phyloP scores from a whole-genome alignment of 2,797 vertebrate species.

The Chlorospingus flavigularis region DNA sequence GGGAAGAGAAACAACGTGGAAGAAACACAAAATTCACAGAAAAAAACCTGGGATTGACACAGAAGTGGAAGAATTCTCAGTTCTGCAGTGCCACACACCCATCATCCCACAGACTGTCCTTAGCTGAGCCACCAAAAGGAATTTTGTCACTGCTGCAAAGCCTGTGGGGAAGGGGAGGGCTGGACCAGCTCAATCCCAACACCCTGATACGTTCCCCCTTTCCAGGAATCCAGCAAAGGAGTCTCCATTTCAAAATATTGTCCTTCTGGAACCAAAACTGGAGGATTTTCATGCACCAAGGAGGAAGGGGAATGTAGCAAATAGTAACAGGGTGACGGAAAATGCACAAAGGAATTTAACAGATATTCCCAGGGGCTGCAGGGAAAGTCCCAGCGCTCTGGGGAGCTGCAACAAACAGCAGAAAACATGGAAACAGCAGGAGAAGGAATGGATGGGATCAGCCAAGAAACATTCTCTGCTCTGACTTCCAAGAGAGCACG shows the following conservation, averaged over 20 bases:
- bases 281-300: neutral
- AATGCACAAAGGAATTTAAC: neutral
- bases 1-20: neutral
- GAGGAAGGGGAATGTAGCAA: neutral
- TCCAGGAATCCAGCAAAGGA: neutral
- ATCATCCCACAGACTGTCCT: rapidly evolving
- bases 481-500: rapidly evolving
- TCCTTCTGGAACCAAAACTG: neutral
- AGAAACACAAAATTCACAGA: neutral
- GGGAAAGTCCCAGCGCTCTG: neutral
- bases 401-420: neutral
- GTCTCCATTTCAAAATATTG: too few relatives aligned
- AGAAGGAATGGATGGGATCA: neutral
- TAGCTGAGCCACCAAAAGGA: neutral
- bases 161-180: neutral
- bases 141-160: neutral
- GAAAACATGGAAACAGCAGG: neutral
- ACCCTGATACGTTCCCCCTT: neutral
- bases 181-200: rapidly evolving
- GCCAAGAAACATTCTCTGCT: neutral
- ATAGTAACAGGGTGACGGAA: neutral
- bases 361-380: neutral
- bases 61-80: rapidly evolving
- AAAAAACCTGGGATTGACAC: neutral
- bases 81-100: neutral